Evolutionary conservation across 1,140 invertebrate genomes (phyloP).

Genomic region (Leguminivora glycinivorella): DNA sequence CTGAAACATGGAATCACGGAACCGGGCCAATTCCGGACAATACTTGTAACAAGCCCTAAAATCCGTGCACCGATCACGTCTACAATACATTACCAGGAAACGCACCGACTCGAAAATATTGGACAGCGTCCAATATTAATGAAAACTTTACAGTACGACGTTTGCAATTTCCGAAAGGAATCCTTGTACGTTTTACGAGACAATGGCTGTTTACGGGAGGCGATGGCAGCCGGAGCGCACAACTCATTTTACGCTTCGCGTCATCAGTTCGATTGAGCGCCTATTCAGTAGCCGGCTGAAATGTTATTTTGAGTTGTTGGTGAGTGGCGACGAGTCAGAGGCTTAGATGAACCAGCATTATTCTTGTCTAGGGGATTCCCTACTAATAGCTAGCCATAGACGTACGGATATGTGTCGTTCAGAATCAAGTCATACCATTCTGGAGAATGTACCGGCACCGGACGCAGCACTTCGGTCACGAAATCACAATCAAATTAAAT

Average conservation of each 20-base stretch:
- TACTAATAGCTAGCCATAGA: no score
- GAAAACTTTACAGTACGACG: slow-evolving; percentile 70
- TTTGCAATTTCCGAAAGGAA: slow-evolving; percentile 63
- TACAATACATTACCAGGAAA: slow-evolving; percentile 58
- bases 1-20: slow-evolving; percentile 1
- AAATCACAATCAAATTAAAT: no score
- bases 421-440: no score
- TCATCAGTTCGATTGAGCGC: slow-evolving; percentile 57
- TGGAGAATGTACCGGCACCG: no score
- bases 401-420: no score
- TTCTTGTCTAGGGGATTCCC: no score
- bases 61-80: not conserved
- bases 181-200: slow-evolving; percentile 68
- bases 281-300: slow-evolving; percentile 8
- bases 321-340: no score
- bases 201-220: slow-evolving; percentile 62
- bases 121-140: slow-evolving; percentile 71
- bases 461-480: no score
- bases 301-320: not conserved
- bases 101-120: slow-evolving; percentile 68
- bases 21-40: not conserved
- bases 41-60: not conserved
- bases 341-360: no score
- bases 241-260: slow-evolving; percentile 73
- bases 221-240: slow-evolving; percentile 61